Conservation (phyloP, 2,888 invertebrate genomes). For the Chymomyza caudatula region DNA sequence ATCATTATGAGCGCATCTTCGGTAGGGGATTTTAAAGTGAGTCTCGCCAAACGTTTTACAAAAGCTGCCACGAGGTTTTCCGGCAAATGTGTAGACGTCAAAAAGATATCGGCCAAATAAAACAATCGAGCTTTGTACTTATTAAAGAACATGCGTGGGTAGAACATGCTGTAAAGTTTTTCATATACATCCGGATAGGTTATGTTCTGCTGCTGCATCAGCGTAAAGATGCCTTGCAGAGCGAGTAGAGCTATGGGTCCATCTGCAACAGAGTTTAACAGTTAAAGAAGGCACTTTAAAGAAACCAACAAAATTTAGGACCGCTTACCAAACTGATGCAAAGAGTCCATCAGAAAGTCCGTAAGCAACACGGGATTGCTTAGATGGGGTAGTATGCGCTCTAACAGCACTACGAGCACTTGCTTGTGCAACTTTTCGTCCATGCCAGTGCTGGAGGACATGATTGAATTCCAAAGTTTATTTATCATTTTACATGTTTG, state of each 20-base stretch:
- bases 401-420: conserved; percentile 88
- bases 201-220: conserved; percentile 94
- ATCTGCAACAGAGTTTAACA: conserved; percentile 79
- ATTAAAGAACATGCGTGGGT: conserved; percentile 93
- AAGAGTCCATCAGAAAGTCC: conserved; percentile 94
- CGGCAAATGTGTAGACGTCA: conserved; percentile 95
- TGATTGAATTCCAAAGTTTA: conserved; percentile 84
- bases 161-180: conserved; percentile 96
- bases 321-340: conserved; percentile 83
- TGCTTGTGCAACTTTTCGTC: conserved; percentile 86
- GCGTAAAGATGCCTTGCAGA: conserved; percentile 92
- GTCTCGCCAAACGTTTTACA: conserved; percentile 90
- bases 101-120: conserved; percentile 92
- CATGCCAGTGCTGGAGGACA: conserved; percentile 80
- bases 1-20: conserved; percentile 87
- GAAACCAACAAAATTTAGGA: not conserved
- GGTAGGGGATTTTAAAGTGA: conserved; percentile 90
- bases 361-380: conserved; percentile 90
- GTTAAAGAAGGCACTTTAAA: not conserved
- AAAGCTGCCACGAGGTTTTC: conserved; percentile 95
- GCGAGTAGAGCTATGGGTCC: conserved; percentile 93
- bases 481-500: conserved; percentile 81
- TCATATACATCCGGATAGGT: conserved; percentile 97
- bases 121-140: conserved; percentile 93
- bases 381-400: conserved; percentile 88